Percentiles rank a stretch among this genome's conserved stretches.
phyloP scores from a whole-genome alignment of 2,113 vertebrate genomes.

The Campylorhamphus procurvoides region DNA sequence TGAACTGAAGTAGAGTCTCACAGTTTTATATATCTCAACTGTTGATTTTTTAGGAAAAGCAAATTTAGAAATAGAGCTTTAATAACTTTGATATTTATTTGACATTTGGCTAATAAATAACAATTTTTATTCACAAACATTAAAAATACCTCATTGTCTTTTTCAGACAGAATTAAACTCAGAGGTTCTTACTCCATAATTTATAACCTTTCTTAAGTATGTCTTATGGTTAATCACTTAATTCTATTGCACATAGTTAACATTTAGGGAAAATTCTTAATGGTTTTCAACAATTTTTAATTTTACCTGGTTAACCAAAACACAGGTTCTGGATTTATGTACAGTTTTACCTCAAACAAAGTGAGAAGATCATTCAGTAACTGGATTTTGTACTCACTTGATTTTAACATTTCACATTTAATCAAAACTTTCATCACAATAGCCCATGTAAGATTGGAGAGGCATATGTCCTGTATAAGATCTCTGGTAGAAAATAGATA shows the following conservation, averaged over 20 bases:
- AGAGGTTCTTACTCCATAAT: neutral
- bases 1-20: neutral
- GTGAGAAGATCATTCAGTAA: neutral
- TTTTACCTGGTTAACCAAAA: neutral
- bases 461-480: neutral
- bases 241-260: neutral
- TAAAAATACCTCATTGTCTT: neutral
- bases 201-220: neutral
- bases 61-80: neutral
- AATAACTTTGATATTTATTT: conserved; percentile 26
- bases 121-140: neutral
- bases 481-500: neutral
- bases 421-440: neutral
- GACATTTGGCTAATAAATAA: conserved; percentile 40
- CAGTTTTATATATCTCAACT: conserved; percentile 2
- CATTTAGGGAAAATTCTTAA: neutral
- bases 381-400: neutral
- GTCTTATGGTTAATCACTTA: neutral
- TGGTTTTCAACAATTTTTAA: neutral
- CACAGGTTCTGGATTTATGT: accelerated
- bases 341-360: neutral
- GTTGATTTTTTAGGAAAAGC: neutral
- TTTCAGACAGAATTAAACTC: neutral
- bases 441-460: neutral
- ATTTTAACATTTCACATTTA: neutral